Evolutionary conservation across 2,888 invertebrate species (phyloP), one percentile per base, ranked within the genome.

Genomic region (Strigamia transsilvanica): DNA sequence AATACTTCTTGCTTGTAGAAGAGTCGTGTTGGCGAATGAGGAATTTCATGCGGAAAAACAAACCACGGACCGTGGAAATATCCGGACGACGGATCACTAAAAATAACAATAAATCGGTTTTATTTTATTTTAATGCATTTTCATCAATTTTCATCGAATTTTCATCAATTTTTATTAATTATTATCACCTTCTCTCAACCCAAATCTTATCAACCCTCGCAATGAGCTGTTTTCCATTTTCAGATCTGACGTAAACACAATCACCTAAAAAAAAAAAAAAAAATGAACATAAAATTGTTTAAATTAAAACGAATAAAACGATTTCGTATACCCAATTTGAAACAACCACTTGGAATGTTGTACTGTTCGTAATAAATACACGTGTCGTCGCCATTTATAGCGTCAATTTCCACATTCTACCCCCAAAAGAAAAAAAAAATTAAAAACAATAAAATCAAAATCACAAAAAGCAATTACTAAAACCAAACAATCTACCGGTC

Each of bases 41-140:
- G 92, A 15, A 97, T 93, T 88, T 98, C 98, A 1, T 92, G 91
- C 0, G 98, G 96, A 80, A 94, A 92, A 82, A 98, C 92, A 85
- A 98, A 92, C 93, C 96, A 96, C 0, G 98, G 96, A 0, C 99
- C 99, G 84, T 94, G 94, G 89, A 99, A 96, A 87, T 93, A 97
- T 82, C 94, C 93, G 87, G 94, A 94, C 80, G 94, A 13, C 1
- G 46, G 12, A n/a, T 46, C 96, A 86, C 95, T 95, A 88, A 42
- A 91, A 90, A n/a, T 34, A 5, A 5, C 38, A 79, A 73, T 0
- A 21, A 15, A 73, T 13, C 1, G 1, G 21, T 73, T 73, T 12
- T 1, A 4, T 73, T 73, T 15, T 3, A 27, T 27, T 32, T 18
- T 0, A 73, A 3, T 23, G 7, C 2, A 27, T 18, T 18, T 10